A percentile compares a stretch with the other conserved stretches of the same genome.
Evolutionary conservation across 2,113 vertebrate species (phyloP).

Genomic region (Phalacrocorax brasilianus): DNA sequence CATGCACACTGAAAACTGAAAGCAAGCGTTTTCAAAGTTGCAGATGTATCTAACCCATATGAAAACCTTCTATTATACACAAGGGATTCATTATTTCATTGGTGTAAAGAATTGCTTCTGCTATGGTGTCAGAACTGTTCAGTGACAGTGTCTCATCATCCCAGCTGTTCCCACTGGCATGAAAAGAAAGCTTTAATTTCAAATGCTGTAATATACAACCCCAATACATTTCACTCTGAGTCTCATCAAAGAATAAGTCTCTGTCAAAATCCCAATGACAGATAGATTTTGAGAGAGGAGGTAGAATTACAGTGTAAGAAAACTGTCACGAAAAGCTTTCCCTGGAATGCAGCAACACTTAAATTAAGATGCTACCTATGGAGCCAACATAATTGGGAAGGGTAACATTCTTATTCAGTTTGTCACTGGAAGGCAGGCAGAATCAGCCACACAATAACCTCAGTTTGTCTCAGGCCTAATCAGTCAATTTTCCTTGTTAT

Average conservation of each 20-base stretch:
- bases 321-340: background rate
- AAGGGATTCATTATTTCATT: background rate
- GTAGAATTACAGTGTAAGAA: background rate
- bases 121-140: background rate
- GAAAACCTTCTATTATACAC: background rate
- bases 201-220: slow-evolving; percentile 9
- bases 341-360: background rate
- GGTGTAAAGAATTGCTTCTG: background rate
- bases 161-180: background rate
- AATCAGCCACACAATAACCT: background rate
- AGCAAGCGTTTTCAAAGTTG: background rate
- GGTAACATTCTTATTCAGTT: background rate
- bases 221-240: background rate
- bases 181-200: slow-evolving; percentile 33
- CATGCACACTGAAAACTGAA: background rate
- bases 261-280: background rate
- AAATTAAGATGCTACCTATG: background rate
- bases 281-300: background rate
- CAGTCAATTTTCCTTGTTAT: background rate
- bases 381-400: background rate
- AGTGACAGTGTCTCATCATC: slow-evolving; percentile 16
- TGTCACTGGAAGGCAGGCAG: background rate
- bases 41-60: background rate
- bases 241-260: slow-evolving; percentile 10
- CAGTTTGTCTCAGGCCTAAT: background rate